These are phyloP conservation scores for Drosophila lacicola DNA, from an alignment of 2,888 invertebrate species.

Conservation along the genomic window DNA sequence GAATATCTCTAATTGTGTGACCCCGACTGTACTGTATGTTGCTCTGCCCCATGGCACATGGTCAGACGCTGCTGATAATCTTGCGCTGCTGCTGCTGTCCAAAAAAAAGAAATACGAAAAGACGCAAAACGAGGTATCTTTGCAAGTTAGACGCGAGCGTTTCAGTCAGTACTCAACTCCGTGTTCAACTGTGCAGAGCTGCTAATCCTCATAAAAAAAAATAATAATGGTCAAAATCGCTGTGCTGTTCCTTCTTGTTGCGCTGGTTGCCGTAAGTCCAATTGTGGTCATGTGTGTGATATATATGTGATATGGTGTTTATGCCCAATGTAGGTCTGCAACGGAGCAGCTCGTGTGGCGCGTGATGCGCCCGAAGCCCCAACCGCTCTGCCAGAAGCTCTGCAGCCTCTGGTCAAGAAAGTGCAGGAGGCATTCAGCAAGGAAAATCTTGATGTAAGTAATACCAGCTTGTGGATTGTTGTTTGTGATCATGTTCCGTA, in stretches of 20 bases:
- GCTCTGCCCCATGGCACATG: slow-evolving; percentile 1
- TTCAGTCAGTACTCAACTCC: slow-evolving; percentile 45
- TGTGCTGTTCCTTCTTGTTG: slow-evolving; percentile 46
- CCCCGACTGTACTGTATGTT: slow-evolving; percentile 3
- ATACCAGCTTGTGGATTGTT: neutral
- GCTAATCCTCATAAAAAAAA: slow-evolving; percentile 7
- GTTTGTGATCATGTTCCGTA: neutral
- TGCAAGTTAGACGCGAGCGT: slow-evolving; percentile 6
- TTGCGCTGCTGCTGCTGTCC: neutral
- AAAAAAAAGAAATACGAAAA: slow-evolving; percentile 4
- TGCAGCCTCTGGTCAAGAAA: slow-evolving; percentile 4
- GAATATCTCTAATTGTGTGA: neutral
- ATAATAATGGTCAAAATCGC: slow-evolving; percentile 61
- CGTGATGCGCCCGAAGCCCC: slow-evolving; percentile 30
- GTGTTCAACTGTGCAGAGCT: slow-evolving; percentile 48
- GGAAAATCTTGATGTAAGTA: slow-evolving; percentile 11
- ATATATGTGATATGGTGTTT: neutral
- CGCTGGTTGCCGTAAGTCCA: slow-evolving; percentile 56
- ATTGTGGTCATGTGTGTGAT: neutral
- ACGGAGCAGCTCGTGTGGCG: slow-evolving; percentile 4
- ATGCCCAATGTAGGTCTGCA: slow-evolving; percentile 19
- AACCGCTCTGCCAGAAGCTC: neutral
- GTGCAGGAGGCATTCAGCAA: neutral
- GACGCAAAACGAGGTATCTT: slow-evolving; percentile 55
- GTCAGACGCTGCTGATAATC: slow-evolving; percentile 16